Percentiles rank a stretch among this genome's conserved stretches.
Conservation (phyloP, 2,113 vertebrate genomes). For the Chloropsis cyanopogon region DNA sequence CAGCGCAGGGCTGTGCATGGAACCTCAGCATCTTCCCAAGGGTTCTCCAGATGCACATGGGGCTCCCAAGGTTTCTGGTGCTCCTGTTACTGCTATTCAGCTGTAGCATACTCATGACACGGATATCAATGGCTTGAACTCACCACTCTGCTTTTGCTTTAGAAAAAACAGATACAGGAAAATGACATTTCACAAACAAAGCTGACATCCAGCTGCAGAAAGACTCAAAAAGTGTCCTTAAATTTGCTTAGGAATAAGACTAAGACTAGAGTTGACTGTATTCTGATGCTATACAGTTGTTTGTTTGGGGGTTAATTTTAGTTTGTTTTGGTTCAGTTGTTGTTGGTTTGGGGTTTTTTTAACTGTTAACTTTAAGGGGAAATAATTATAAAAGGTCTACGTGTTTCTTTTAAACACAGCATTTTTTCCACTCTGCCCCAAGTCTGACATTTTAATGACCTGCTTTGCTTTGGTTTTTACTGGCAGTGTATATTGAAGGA, state of each 20-base stretch:
- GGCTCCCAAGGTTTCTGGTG: not conserved
- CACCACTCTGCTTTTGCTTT: not conserved
- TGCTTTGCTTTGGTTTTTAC: conserved; percentile 69
- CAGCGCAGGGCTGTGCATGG: not conserved
- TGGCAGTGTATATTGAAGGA: conserved; percentile 62
- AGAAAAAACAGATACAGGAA: not conserved
- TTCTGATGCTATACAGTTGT: not conserved
- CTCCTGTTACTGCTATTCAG: not conserved
- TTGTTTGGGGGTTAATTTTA: not conserved
- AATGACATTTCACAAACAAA: not conserved
- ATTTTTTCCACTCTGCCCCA: conserved; percentile 74
- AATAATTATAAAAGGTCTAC: conserved; percentile 65
- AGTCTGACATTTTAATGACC: conserved; percentile 79
- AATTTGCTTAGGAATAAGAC: not conserved
- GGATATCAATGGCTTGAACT: not conserved
- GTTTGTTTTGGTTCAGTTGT: not conserved
- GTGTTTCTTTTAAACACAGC: conserved; percentile 74
- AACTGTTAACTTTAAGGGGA: conserved; percentile 53
- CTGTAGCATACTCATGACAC: too few species aligned
- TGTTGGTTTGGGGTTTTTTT: not conserved
- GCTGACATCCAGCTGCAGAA: not conserved
- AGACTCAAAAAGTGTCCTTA: not conserved
- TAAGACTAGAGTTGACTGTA: not conserved
- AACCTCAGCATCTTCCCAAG: not conserved
- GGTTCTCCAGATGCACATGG: accelerated